Evolutionary conservation across 2,113 vertebrate genomes (phyloP).

Genomic region (Microtus richardsoni): DNA sequence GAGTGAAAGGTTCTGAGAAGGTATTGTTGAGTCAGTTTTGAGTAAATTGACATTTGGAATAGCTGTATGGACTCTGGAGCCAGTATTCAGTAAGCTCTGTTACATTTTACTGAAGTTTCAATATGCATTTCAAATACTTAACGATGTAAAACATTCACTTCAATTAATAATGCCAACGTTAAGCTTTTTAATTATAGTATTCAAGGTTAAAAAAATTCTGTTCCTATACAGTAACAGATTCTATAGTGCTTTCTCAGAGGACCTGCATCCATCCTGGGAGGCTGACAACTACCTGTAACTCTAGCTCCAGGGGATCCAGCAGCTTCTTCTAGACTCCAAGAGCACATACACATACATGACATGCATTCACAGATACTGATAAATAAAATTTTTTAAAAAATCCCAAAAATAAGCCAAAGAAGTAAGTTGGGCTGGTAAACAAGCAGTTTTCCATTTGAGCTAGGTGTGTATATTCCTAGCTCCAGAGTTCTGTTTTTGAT

Average conservation of each 20-base stretch:
- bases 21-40: not conserved
- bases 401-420: not conserved
- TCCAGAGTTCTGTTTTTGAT: not conserved
- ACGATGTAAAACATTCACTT: not conserved
- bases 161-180: not conserved
- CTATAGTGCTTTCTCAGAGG: not conserved
- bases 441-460: not conserved
- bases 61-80: not conserved
- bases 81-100: not conserved
- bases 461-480: not conserved
- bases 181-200: not conserved
- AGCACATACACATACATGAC: not conserved
- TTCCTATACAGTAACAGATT: not conserved
- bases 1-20: not conserved
- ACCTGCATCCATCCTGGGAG: not conserved
- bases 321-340: not conserved
- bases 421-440: not conserved
- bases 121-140: conserved; percentile 28
- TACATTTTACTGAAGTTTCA: not conserved
- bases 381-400: not conserved
- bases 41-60: not conserved
- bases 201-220: not conserved
- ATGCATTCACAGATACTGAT: not conserved
- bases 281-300: not conserved
- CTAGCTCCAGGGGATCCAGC: too few species aligned